Conservation (phyloP, 2,888 invertebrate genomes). For the Trachelus tabidus region DNA sequence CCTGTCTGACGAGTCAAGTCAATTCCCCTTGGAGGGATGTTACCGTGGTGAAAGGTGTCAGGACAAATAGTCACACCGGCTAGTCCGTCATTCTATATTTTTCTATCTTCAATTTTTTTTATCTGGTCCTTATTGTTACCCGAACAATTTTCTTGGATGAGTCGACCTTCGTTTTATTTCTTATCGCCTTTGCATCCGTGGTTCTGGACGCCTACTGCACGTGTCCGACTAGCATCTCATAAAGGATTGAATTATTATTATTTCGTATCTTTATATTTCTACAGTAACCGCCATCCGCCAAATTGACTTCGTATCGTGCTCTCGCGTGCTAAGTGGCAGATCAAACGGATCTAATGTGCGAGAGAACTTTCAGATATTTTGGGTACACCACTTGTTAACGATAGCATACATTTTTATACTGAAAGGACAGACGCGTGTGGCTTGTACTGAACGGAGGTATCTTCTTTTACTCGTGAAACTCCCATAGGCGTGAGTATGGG, state of each 20-base stretch:
- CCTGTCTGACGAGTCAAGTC: background rate
- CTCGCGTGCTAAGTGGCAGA: background rate
- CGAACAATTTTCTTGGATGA: too few relatives aligned
- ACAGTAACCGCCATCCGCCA: background rate
- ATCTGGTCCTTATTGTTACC: too few relatives aligned
- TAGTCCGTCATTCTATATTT: background rate
- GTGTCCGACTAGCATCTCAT: background rate
- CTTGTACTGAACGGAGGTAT: background rate
- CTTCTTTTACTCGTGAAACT: background rate
- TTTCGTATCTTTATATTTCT: background rate
- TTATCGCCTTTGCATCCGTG: background rate
- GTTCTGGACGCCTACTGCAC: background rate
- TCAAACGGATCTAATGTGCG: background rate
- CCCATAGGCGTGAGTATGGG: background rate
- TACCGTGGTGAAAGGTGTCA: slow-evolving; percentile 16
- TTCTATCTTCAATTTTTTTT: background rate
- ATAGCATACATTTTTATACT: background rate
- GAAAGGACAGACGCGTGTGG: background rate
- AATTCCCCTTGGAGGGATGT: background rate
- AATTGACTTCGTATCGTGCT: background rate
- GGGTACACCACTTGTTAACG: background rate
- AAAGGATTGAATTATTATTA: background rate
- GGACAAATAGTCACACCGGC: slow-evolving; percentile 9
- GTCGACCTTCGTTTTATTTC: background rate
- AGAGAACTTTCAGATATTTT: background rate